phyloP scores from a whole-genome alignment of 2,797 vertebrate species.

The Sebastes elongatus region DNA sequence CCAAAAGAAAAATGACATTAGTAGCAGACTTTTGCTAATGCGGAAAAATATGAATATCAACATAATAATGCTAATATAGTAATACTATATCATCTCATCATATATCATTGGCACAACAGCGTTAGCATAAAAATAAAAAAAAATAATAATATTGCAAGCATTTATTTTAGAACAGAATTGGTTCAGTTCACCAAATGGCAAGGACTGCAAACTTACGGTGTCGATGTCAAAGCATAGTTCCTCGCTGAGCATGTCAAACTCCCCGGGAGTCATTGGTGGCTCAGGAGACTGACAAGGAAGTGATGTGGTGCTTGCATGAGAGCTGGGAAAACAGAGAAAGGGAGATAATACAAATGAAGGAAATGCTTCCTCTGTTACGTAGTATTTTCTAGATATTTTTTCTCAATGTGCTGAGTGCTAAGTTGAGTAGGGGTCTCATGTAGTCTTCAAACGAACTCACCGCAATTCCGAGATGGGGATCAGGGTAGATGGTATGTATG shows the following conservation, averaged over 20 bases:
- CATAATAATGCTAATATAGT: neutral
- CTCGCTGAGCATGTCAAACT: conserved; percentile 91
- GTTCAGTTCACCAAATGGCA: neutral
- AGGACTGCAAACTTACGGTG: conserved; percentile 77
- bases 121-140: neutral
- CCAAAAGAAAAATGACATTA: conserved; percentile 1
- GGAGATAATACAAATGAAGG: neutral
- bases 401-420: neutral
- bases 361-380: neutral
- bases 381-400: neutral
- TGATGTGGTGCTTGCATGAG: conserved; percentile 80
- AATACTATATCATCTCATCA: neutral
- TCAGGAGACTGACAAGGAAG: conserved; percentile 88
- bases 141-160: neutral
- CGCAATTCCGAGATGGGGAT: conserved; percentile 89
- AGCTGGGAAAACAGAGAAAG: conserved; percentile 28
- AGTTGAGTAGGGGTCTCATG: neutral
- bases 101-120: neutral
- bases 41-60: neutral
- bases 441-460: conserved; percentile 65
- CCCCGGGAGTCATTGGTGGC: conserved; percentile 94
- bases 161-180: neutral
- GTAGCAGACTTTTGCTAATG: neutral
- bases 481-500: conserved; percentile 90
- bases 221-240: conserved; percentile 91